Evolutionary conservation across 1,140 invertebrate species (phyloP), one percentile per base, ranked within the genome.

Genomic region (Drosophila sproati): DNA sequence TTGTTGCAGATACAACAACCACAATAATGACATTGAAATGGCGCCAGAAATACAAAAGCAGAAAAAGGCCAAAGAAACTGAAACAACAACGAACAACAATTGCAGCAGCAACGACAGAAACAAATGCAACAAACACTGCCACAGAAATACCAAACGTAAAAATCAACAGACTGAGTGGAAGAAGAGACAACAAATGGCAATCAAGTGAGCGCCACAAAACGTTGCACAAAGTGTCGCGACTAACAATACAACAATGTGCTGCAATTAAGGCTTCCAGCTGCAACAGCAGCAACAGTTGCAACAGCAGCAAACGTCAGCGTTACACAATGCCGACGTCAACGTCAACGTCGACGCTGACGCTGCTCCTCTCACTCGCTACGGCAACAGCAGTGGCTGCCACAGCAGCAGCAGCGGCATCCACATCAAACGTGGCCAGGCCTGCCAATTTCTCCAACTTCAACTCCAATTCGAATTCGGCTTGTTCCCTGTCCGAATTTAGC

Each of bases 401-500:
- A 51, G 28, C 60, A 60, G 45, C 63, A 34, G 32, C 62, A 39
- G 50, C 62, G 32, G 32, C 72, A 72, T 35, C 73, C 70, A 50
- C 73, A 57, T 51, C 80, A 73, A 66, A 73, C 51, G 56, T 75
- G 81, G 74, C 56, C 73, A 78, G 28, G 35, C 43, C 75, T 78
- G 56, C 47, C 59, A 73, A 55, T 70, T 62, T 70, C 45, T 35
- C 29, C 29, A 34, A 64, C 73, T 81, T 59, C 48, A 32, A 50
- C 37, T 63, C 47, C 39, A 59, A 8, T 6, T 59, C 20, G 28
- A 52, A 43, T 6, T 62, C 20, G 31, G 73, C 78, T 32, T 98
- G 97, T 92, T 94, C 95, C 60, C 94, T 97, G 78, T 96, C 96
- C 60, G 96, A 98, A 91, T 97, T 96, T 93, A 94, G 94, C 71